Percentiles rank a stretch among this genome's conserved stretches.
phyloP scores from a whole-genome alignment of 2,797 vertebrate genomes.

The Momotus momota region DNA sequence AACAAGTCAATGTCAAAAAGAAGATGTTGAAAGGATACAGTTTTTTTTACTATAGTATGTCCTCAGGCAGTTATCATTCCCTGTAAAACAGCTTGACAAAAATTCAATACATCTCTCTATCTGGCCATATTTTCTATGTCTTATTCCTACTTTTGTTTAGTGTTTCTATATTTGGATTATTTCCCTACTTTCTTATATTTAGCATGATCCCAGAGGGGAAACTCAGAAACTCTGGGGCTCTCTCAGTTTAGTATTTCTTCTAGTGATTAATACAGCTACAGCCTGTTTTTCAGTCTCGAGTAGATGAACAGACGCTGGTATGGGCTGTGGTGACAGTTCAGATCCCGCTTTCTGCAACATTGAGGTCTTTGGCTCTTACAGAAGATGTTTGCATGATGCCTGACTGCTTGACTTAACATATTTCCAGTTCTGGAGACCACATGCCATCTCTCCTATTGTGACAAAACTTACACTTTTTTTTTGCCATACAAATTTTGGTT shows the following conservation, averaged over 20 bases:
- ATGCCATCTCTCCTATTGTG: accelerated
- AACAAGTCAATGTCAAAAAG: background rate
- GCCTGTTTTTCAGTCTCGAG: background rate
- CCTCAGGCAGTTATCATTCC: background rate
- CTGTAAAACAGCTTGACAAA: background rate
- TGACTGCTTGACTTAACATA: background rate
- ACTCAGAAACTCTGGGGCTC: background rate
- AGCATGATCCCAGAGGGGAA: background rate
- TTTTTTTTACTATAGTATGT: background rate
- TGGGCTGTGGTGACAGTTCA: background rate
- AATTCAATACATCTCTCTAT: background rate
- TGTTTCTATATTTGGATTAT: background rate
- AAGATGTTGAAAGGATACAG: background rate
- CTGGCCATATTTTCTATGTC: background rate
- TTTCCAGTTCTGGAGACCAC: background rate
- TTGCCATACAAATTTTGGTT: background rate
- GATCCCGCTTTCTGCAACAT: accelerated
- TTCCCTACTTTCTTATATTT: background rate
- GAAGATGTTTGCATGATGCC: background rate
- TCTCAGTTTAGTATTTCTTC: background rate
- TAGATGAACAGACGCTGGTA: background rate
- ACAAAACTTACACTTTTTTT: accelerated
- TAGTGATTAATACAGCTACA: background rate
- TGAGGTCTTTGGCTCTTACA: background rate
- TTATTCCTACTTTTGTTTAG: background rate